phyloP scores from a whole-genome alignment of 2,113 vertebrate species.

The Sander lucioperca region DNA sequence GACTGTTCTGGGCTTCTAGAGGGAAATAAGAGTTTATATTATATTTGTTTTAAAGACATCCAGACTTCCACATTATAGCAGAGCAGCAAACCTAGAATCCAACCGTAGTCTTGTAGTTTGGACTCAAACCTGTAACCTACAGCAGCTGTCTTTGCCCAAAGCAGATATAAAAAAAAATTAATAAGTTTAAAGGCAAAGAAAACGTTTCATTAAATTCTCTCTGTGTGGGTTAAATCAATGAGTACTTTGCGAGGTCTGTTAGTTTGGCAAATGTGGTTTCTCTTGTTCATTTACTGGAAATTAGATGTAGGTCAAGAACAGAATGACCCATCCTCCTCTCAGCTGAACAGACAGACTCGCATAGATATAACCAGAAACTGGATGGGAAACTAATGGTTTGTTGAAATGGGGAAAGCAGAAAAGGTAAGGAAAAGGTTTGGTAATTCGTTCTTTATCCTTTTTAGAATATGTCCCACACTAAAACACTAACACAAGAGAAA shows the following conservation, averaged over 20 bases:
- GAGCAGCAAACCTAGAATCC: neutral
- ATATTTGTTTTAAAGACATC: conserved; percentile 24
- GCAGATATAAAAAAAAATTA: neutral
- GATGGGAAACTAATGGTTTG: neutral
- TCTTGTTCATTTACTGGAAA: conserved; percentile 33
- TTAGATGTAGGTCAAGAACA: conserved; percentile 15
- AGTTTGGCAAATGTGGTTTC: conserved; percentile 14
- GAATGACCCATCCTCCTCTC: neutral
- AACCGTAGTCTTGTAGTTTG: neutral
- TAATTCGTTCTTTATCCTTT: neutral
- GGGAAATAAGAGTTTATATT: conserved; percentile 41
- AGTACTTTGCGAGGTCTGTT: conserved; percentile 22
- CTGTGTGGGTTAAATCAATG: neutral
- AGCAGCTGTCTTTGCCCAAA: neutral
- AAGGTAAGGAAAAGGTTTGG: neutral
- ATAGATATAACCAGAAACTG: neutral
- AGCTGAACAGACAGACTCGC: neutral
- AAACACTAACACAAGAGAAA: no score
- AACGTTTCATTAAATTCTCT: conserved; percentile 15
- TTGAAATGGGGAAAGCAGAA: neutral
- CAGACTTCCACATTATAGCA: conserved; percentile 31
- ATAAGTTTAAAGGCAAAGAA: conserved; percentile 1
- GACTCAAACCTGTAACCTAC: neutral
- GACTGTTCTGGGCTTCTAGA: conserved; percentile 28
- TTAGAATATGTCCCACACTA: neutral